phyloP scores from a whole-genome alignment of 2,113 vertebrate species.

The Trichechus manatus region DNA sequence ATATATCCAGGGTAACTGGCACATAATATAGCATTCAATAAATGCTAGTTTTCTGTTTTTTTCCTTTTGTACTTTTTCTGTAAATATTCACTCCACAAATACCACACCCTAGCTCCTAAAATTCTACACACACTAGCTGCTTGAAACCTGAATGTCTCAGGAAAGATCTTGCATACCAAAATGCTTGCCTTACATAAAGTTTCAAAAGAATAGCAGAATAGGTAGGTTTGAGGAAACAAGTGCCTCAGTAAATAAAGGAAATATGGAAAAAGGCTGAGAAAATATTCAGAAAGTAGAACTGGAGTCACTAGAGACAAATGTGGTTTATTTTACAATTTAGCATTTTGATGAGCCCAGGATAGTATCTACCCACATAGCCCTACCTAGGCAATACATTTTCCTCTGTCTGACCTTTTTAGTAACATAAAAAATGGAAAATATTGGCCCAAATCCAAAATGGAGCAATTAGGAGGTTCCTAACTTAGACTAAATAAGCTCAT shows the following conservation, averaged over 20 bases:
- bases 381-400: not conserved
- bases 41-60: not conserved
- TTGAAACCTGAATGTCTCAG: conserved; percentile 10
- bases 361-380: not conserved
- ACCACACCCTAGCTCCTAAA: not conserved
- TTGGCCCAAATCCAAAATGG: not conserved
- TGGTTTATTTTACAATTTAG: not conserved
- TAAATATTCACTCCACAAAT: not conserved
- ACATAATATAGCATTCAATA: not conserved
- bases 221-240: not conserved
- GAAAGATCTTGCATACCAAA: not conserved
- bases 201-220: not conserved
- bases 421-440: not conserved
- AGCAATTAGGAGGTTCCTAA: not conserved
- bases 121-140: not conserved
- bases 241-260: not conserved
- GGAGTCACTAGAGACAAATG: not conserved
- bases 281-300: not conserved
- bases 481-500: conserved; percentile 10
- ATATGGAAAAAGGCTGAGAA: not conserved
- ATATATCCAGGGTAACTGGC: not conserved
- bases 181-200: not conserved
- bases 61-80: not conserved
- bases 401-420: not conserved
- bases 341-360: not conserved